These are phyloP conservation scores for Steromphala cineraria DNA, from an alignment of 2,888 invertebrate genomes.

Conservation along the genomic window DNA sequence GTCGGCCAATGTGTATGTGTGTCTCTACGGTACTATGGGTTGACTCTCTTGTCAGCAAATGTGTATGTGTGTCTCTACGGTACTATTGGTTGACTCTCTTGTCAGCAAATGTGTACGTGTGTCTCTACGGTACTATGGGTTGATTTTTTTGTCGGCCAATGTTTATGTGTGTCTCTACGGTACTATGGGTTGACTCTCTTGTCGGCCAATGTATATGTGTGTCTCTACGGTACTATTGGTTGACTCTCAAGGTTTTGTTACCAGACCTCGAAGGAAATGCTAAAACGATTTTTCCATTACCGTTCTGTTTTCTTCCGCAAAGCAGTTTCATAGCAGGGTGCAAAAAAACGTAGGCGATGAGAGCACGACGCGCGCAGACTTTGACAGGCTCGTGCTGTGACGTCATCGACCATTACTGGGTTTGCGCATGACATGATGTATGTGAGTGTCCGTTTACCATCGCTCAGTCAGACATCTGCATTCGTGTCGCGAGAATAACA, in stretches of 20 bases:
- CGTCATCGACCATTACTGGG: background rate
- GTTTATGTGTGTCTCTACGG: too few species aligned
- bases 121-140: too few species aligned
- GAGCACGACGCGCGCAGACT: background rate
- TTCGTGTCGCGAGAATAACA: background rate
- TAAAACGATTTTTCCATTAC: constrained; percentile 4
- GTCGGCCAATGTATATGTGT: too few species aligned
- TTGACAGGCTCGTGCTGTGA: background rate
- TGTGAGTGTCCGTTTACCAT: background rate
- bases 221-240: too few species aligned
- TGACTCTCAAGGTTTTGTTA: background rate
- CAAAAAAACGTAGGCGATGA: background rate
- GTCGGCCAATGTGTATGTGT: too few species aligned
- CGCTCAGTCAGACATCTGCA: background rate
- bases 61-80: too few species aligned
- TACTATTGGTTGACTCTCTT: too few species aligned
- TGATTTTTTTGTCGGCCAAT: too few species aligned
- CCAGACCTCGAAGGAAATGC: background rate
- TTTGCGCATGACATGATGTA: background rate
- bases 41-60: too few species aligned
- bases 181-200: too few species aligned
- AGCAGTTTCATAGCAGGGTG: background rate
- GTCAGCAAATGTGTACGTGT: too few species aligned
- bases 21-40: too few species aligned
- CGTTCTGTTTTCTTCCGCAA: background rate